Evolutionary conservation across 2,888 invertebrate genomes (phyloP), one percentile per base, ranked within the genome.

Genomic region (Trichopria drosophilae): DNA sequence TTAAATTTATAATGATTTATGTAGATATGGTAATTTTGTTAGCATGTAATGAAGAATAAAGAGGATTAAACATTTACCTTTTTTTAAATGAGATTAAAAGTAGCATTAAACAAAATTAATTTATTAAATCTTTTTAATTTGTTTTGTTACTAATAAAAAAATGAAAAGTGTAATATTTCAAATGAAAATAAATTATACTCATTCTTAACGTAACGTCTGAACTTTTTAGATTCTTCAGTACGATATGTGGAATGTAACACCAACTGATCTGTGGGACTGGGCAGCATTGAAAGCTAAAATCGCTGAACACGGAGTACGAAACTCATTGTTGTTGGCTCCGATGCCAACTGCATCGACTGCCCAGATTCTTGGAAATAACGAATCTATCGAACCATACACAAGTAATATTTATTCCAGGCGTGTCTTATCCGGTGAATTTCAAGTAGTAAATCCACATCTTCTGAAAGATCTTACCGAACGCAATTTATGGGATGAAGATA

Each of bases 301-400:
- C 62, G 85, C 88, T 0, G 81, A 88, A 77, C 83, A 92, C 76
- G 99, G 99, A 7, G 79, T 98, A 0, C 81, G 98, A 48, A 99
- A 99, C 78, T 96, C 96, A 2, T 79, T 97, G 20, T 79, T 99
- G 15, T 63, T 98, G 57, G 97, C 98, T 0, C 97, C 97, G 0
- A 99, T 99, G 98, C 98, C 98, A 0, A 99, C 98, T 4, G 97
- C 98, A 6, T 96, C 97, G 1, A 99, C 98, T 0, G 98, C 99
- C 3, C 98, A 99, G 78, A 99, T 99, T 69, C 83, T 99, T 34
- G 99, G 99, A 13, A 99, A 99, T 73, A 99, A 98, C 73, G 98
- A 99, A 76, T 93, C 96, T 0, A 90, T 97, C 68, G 99, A 99
- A 76, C 93, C 99, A 0, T 99, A 97, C 76, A 98, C 97, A 0